These are phyloP conservation scores for Delphinapterus leucas DNA, from an alignment of 2,113 vertebrate genomes.

Conservation along the genomic window DNA sequence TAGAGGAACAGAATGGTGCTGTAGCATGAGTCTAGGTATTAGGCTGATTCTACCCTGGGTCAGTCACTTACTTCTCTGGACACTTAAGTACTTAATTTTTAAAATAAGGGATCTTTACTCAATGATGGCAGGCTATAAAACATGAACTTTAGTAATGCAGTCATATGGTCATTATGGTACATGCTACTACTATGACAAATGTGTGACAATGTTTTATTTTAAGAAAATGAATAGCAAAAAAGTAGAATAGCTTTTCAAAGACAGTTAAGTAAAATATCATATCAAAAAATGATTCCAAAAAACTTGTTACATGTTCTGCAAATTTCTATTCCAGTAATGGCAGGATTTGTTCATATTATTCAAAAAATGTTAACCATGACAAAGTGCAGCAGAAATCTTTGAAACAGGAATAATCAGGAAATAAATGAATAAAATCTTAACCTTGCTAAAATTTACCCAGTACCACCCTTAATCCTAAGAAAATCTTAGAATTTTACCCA, in stretches of 20 bases:
- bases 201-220: background rate
- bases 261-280: background rate
- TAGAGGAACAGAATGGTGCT: background rate
- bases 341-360: background rate
- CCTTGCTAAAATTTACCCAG: background rate
- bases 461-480: background rate
- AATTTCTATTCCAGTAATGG: background rate
- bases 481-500: background rate
- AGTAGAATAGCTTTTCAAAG: slow-evolving; percentile 18
- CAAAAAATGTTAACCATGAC: background rate
- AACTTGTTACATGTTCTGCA: background rate
- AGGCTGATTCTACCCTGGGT: background rate
- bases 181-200: background rate
- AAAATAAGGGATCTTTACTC: background rate
- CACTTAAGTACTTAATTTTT: background rate
- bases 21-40: background rate
- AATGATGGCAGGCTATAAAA: background rate
- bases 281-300: background rate
- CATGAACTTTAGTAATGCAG: background rate
- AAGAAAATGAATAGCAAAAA: slow-evolving; percentile 17
- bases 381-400: slow-evolving; percentile 1
- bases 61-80: slow-evolving; percentile 10
- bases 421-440: slow-evolving; percentile 11
- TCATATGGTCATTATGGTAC: background rate
- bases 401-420: background rate